Conservation (phyloP, 2,113 vertebrate genomes). For the Emberiza fucata region DNA sequence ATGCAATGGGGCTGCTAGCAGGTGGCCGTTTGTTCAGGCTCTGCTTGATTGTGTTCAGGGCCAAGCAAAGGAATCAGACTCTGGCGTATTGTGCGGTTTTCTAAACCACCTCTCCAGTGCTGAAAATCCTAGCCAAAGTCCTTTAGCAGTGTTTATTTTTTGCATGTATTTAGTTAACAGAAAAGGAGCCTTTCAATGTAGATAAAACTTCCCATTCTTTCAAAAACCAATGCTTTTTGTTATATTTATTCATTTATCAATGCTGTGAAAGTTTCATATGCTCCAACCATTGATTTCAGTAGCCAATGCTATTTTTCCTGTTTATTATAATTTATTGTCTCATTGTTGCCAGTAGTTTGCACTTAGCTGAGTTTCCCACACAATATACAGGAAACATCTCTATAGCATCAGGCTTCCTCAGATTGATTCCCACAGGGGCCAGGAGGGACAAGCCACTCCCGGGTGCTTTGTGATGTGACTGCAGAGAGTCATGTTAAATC, state of each 20-base stretch:
- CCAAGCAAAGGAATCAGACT: background rate
- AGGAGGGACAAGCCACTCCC: conserved; percentile 70
- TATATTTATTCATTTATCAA: conserved; percentile 76
- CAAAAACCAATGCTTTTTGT: conserved; percentile 62
- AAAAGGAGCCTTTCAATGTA: conserved; percentile 53
- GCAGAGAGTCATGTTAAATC: conserved; percentile 47
- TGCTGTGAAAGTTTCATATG: conserved; percentile 68
- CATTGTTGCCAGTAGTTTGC: conserved; percentile 78
- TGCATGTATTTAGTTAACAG: conserved; percentile 38
- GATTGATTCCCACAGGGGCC: conserved; percentile 77
- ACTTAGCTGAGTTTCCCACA: conserved; percentile 80
- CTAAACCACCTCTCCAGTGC: background rate
- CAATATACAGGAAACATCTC: conserved; percentile 78
- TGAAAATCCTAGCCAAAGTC: conserved; percentile 1
- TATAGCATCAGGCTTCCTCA: conserved; percentile 82
- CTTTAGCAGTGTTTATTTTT: background rate
- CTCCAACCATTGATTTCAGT: conserved; percentile 77
- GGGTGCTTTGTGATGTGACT: conserved; percentile 71
- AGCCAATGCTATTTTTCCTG: conserved; percentile 82
- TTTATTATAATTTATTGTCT: conserved; percentile 86
- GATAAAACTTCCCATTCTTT: conserved; percentile 74
- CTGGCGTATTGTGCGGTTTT: background rate
- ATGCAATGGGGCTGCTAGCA: background rate
- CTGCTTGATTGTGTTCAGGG: background rate
- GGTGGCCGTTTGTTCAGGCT: background rate